Percentiles rank a stretch among this genome's conserved stretches.
phyloP scores from a whole-genome alignment of 2,888 invertebrate genomes.

The Drosophila aldrichi region DNA sequence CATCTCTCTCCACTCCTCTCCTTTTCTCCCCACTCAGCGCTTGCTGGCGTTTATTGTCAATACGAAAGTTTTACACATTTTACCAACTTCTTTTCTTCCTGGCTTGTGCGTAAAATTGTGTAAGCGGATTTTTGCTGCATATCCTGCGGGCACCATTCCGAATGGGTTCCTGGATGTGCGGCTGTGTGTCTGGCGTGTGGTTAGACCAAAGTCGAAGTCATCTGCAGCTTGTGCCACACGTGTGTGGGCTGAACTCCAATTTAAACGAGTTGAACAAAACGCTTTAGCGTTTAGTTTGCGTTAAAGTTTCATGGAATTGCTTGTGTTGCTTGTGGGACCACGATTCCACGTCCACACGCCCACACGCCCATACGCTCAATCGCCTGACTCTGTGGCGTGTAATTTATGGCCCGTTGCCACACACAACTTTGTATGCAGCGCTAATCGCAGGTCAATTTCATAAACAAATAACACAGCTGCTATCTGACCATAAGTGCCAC shows the following conservation, averaged over 20 bases:
- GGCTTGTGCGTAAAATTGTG: conserved; percentile 70
- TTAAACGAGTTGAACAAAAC: conserved; percentile 73
- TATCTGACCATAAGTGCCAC: conserved; percentile 59
- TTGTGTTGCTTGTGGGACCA: conserved; percentile 13
- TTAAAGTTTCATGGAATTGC: conserved; percentile 46
- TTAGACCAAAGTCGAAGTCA: conserved; percentile 37
- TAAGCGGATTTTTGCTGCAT: conserved; percentile 59
- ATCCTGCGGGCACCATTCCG: conserved; percentile 27
- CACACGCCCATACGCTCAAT: conserved; percentile 22
- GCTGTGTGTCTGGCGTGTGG: conserved; percentile 36
- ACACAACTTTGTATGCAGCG: conserved; percentile 61
- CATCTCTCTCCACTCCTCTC: not conserved
- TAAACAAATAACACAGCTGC: conserved; percentile 72
- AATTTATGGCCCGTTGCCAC: conserved; percentile 63
- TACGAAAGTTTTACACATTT: conserved; percentile 74
- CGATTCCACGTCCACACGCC: conserved; percentile 34
- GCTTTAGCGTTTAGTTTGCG: conserved; percentile 56
- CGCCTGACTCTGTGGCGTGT: conserved; percentile 38
- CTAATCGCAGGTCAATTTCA: conserved; percentile 80
- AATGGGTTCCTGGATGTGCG: conserved; percentile 18
- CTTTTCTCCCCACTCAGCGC: not conserved
- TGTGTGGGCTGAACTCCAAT: conserved; percentile 19
- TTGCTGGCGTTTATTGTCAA: conserved; percentile 77
- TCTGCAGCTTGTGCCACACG: conserved; percentile 21
- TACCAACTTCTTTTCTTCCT: conserved; percentile 48